Evolutionary conservation across 2,113 vertebrate species (phyloP), one percentile per base, ranked within the genome.

Genomic region (Glaucidium brasilianum): DNA sequence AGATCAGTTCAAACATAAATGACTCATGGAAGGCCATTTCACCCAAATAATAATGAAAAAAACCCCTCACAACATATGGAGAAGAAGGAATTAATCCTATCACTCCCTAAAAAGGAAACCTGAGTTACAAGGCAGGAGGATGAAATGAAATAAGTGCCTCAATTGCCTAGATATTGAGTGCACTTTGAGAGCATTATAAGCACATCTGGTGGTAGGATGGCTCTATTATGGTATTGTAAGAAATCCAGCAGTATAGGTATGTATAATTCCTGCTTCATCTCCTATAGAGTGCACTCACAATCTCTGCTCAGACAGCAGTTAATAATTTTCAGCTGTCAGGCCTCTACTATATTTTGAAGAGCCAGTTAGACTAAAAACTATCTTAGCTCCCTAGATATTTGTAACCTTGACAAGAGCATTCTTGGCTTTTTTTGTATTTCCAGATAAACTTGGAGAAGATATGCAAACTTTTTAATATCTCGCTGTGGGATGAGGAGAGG

Each of bases 381-480:
- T 62, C 66, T 91, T 35, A 73, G 69, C 27, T 94, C 91, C 77
- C 88, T 87, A 93, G 76, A 49, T 91, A 97, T 96, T 97, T 97
- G 94, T 94, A 96, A 96, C 63, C 68, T 92, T 92, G 92, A 95
- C 85, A 94, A 83, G 81, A 5, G 10, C 95, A 88, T 96, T 96
- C 92, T 96, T 95, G 68, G 93, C 71, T 94, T 97, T 96, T 96
- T 95, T 96, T 82, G 56, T 88, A 64, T 41, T 55, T 92, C 91
- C 85, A 97, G 81, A 96, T 94, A 87, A 90, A 95, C 74, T 87
- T 97, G 83, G 92, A 97, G 83, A 91, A 89, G 60, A 43, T 76
- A 30, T 60, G 67, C 81, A 96, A 91, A 86, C 91, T 91, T 97
- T 96, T 96, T 97, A 96, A 76, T 93, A 94, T 97, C 90, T 96